Percentiles rank a stretch among this genome's conserved stretches.
phyloP scores from a whole-genome alignment of 2,797 vertebrate genomes.

The Scyliorhinus canicula region DNA sequence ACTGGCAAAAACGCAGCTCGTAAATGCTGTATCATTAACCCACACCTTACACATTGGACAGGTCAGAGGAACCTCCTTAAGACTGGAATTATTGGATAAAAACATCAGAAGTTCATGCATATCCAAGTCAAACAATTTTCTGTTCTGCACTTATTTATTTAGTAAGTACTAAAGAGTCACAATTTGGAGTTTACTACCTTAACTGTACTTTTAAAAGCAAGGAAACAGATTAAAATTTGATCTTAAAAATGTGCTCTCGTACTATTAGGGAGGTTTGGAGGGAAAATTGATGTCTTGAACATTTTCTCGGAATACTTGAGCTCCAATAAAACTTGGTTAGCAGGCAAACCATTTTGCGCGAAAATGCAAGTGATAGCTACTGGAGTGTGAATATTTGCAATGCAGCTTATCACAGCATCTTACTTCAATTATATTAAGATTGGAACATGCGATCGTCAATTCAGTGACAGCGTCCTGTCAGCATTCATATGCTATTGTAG shows the following conservation, averaged over 20 bases:
- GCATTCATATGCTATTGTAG: background rate
- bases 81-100: background rate
- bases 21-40: background rate
- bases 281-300: background rate
- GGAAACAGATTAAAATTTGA: background rate
- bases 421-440: slow-evolving; percentile 16
- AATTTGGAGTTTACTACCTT: background rate
- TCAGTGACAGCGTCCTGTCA: background rate
- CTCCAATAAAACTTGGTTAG: background rate
- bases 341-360: background rate
- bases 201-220: background rate
- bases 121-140: background rate
- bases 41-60: background rate
- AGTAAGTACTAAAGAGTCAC: background rate
- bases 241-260: background rate
- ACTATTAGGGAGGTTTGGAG: background rate
- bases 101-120: background rate
- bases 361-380: background rate
- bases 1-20: background rate
- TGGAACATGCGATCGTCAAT: slow-evolving; percentile 19
- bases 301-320: background rate
- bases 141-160: background rate
- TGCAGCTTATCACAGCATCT: background rate
- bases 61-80: too few relatives aligned
- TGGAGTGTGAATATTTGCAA: slow-evolving; percentile 1